Percentiles rank a stretch among this genome's conserved stretches.
These are phyloP conservation scores for Tokudaia muenninki DNA, from an alignment of 2,797 vertebrate genomes.

Conservation along the genomic window DNA sequence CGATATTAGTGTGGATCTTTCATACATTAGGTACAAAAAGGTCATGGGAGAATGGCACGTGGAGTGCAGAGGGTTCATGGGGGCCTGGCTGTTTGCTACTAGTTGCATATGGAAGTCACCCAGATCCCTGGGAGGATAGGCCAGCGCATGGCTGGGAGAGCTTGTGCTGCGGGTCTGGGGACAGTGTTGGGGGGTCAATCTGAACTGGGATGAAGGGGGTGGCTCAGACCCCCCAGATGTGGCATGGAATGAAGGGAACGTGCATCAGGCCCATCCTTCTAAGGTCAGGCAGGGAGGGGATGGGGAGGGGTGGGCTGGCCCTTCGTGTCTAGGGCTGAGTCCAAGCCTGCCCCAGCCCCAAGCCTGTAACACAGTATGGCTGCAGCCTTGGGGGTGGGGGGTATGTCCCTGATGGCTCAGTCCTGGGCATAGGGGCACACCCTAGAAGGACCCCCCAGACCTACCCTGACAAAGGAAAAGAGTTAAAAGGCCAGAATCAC, in stretches of 20 bases:
- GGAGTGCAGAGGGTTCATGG: conserved; percentile 77
- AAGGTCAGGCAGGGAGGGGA: neutral
- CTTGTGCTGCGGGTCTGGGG: conserved; percentile 57
- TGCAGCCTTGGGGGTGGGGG: conserved; percentile 56
- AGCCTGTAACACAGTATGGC: conserved; percentile 13
- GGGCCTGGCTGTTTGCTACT: conserved; percentile 48
- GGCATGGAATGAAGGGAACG: conserved; percentile 12
- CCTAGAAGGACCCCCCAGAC: conserved; percentile 1
- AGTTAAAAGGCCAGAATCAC: conserved; percentile 61
- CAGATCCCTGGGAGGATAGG: conserved; percentile 64
- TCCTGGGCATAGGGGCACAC: conserved; percentile 52
- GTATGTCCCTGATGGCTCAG: conserved; percentile 79
- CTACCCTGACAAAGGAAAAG: conserved; percentile 15
- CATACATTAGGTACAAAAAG: conserved; percentile 89
- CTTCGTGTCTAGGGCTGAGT: conserved; percentile 62
- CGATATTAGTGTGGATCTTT: conserved; percentile 88
- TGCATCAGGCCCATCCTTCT: conserved; percentile 68
- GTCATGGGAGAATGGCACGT: conserved; percentile 83
- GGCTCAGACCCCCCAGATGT: conserved; percentile 74
- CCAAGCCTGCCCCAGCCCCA: conserved; percentile 67
- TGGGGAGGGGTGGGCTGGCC: neutral
- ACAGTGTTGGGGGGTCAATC: neutral
- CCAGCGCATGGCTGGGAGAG: conserved; percentile 54
- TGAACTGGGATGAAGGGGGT: conserved; percentile 70
- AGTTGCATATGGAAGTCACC: conserved; percentile 78